Base-by-base conservation (phyloP, 2,888 invertebrate species). In the Ametastegia equiseti region DNA sequence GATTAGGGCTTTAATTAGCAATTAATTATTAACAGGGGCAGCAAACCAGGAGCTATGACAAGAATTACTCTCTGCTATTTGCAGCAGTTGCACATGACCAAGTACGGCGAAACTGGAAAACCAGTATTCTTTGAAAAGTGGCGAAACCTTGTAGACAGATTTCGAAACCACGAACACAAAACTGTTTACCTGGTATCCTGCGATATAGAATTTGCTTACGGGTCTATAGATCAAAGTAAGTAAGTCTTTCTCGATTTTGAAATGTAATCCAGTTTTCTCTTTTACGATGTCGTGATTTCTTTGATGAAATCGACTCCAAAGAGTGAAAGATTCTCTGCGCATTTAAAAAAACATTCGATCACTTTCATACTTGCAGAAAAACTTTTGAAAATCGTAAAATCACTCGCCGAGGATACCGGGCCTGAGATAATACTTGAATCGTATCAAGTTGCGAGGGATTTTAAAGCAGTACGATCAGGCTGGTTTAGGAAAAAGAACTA, bases 131-230 rank as follows among this genome's bases (percentile, higher is more conserved):
- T 19, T 54, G 36, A 75, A 54, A 75, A 75, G 11, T 75, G 75
- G 75, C 2, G 36, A 54, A 23, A 54, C 2, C 15, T 75, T 13
- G 75, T 75, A 23, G 50, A 75, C 5, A 54, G 36, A 11, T 23
- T 54, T 4, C 50, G 75, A 5, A 71, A 47, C 30, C 9, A 54
- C 9, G 30, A 15, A 9, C 50, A 36, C 36, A 54, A 54, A 54
- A 19, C 54, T 54, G 6, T 75, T 19, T 75, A 75, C 33, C 5
- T 75, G 33, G 75, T 75, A 15, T 54, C 19, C 33, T 75, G 75
- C 36, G 75, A 75, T 36, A 75, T 75, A 23, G 19, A 75, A 11
- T 19, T 33, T 36, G 75, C 75, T 11, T 75, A 75, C 5, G 75
- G 36, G 23, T 50, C 54, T 3, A 75, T 75, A 19, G 54, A 36